Evolutionary conservation across 2,113 vertebrate genomes (phyloP), one percentile per base, ranked within the genome.

Genomic region (Nerophis ophidion): DNA sequence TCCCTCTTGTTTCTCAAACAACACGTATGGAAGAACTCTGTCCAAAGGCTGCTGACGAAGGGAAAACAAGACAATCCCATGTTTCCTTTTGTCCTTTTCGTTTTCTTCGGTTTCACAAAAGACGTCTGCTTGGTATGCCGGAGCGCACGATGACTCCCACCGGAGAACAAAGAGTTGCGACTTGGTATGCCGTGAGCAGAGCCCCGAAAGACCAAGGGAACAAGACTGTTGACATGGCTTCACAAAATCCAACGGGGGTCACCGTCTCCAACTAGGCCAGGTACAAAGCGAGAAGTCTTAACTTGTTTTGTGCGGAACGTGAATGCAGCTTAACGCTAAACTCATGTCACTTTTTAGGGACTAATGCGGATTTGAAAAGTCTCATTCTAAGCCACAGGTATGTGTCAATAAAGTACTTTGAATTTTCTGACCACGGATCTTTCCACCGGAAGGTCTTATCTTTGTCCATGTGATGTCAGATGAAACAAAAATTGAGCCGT

Each of bases 101-200:
- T 56, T 56, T 38, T 4, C 17, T 19, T 49, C 5, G 1, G n/a
- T 38, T 36, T 19, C 8, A 76, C 64, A 57, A 45, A 71, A 71
- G 62, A 73, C 26, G 63, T 56, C 60, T 6, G 49, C 40, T 66
- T 80, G 14, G 35, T 57, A 34, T 55, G 35, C 60, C 54, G 1
- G 65, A 60, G 47, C 61, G 63, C 61, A 70, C 42, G 63, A 57
- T 77, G 79, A 83, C 77, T 84, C 68, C 53, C 61, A 11, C 51
- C 35, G 45, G 52, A 42, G 36, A 12, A 85, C 75, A 85, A 84
- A 81, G 77, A 63, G 10, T 17, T 63, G 73, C 63, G 75, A 81
- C 66, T 85, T 88, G 68, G 81, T 88, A 86, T 86, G 71, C 86
- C 72, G 55, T 15, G 48, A 71, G 74, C 78, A 77, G 60, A 74